Percentiles rank a stretch among this genome's conserved stretches.
These are phyloP conservation scores for Emys orbicularis DNA, from an alignment of 2,797 vertebrate species.

Conservation along the genomic window DNA sequence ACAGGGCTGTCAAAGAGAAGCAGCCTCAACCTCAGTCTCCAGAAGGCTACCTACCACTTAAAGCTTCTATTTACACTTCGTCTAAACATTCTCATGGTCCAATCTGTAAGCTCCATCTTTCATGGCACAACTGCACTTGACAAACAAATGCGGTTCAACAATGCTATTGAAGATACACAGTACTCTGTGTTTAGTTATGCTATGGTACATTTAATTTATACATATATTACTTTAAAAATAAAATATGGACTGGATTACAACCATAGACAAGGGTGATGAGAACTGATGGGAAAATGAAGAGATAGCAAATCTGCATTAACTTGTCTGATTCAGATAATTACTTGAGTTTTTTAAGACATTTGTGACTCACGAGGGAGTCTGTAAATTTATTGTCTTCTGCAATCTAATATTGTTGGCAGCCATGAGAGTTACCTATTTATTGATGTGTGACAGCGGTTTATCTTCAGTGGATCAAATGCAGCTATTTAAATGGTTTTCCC, in stretches of 20 bases:
- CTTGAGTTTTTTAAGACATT: slow-evolving; percentile 66
- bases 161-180: background rate
- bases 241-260: slow-evolving; percentile 27
- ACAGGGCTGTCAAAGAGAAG: background rate
- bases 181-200: background rate
- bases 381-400: slow-evolving; percentile 71
- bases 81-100: background rate
- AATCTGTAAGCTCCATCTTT: slow-evolving; percentile 9
- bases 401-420: slow-evolving; percentile 72
- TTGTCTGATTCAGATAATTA: slow-evolving; percentile 75
- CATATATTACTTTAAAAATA: background rate
- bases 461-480: slow-evolving; percentile 58
- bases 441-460: slow-evolving; percentile 68
- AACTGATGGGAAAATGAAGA: slow-evolving; percentile 29
- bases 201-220: background rate
- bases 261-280: slow-evolving; percentile 25
- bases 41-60: background rate
- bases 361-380: slow-evolving; percentile 70
- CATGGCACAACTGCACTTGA: background rate
- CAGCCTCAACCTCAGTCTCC: background rate
- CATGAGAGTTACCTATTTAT: slow-evolving; percentile 72
- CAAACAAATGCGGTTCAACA: background rate
- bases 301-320: slow-evolving; percentile 51
- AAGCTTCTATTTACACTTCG: background rate
- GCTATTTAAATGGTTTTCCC: slow-evolving; percentile 52